Conservation (phyloP, 1,140 invertebrate species). For the Papilio polytes region DNA sequence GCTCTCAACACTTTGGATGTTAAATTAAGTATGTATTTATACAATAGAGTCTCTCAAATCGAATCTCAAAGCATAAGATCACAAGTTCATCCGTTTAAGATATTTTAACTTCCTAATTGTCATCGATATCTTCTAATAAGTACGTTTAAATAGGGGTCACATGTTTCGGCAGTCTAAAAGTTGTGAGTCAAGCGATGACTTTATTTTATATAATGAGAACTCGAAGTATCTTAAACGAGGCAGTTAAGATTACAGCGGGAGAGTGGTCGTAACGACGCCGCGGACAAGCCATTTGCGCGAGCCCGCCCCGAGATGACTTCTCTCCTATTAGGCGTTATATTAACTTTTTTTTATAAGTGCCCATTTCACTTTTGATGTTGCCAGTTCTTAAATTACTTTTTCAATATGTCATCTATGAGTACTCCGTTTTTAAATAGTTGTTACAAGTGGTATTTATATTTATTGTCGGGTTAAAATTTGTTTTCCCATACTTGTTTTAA, state of each 20-base stretch:
- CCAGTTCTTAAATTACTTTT: slow-evolving; percentile 32
- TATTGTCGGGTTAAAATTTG: background rate
- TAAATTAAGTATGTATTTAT: background rate
- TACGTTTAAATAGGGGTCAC: slow-evolving; percentile 10
- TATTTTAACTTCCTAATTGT: slow-evolving; percentile 5
- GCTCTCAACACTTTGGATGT: background rate
- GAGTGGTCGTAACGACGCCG: slow-evolving; percentile 60
- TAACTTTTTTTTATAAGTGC: slow-evolving; percentile 45
- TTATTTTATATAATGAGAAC: slow-evolving; percentile 55
- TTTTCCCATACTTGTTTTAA: background rate
- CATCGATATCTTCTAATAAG: slow-evolving; percentile 11
- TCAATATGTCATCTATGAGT: slow-evolving; percentile 25
- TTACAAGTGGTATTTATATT: background rate
- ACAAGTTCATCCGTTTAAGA: background rate
- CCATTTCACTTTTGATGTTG: slow-evolving; percentile 34
- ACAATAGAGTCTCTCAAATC: background rate
- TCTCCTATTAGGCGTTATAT: slow-evolving; percentile 44
- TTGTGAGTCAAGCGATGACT: slow-evolving; percentile 45
- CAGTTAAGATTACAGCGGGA: slow-evolving; percentile 61
- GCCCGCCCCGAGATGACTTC: slow-evolving; percentile 43
- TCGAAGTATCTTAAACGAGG: slow-evolving; percentile 61
- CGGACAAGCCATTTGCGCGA: slow-evolving; percentile 53
- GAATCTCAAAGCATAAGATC: background rate
- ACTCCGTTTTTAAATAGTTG: background rate
- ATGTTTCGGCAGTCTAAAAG: slow-evolving; percentile 43